Base-by-base conservation (phyloP, 2,113 vertebrate species). In the Pimephales promelas region DNA sequence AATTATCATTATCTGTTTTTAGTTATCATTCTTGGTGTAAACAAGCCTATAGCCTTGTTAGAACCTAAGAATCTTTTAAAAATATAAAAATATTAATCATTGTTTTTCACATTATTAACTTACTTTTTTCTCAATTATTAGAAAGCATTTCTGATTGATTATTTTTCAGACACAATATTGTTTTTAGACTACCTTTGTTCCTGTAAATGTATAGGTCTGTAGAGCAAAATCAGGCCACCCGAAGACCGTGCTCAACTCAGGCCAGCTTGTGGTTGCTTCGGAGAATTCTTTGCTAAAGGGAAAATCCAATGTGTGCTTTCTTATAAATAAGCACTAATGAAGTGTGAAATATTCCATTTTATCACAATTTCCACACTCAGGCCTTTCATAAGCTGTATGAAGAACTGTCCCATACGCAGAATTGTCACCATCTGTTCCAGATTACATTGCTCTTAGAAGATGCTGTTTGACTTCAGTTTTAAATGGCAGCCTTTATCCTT, bases 351-450 rank as follows among this genome's bases (percentile, higher is more conserved):
- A 86, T 90, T 92, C 87, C 66, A 83, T 92, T 93, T 92, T 87
- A 90, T 90, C 85, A 79, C 85, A 83, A 52, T 89, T 87, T 84
- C 87, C 84, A 86, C 87, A 85, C 88, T 84, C 81, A 84, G 83
- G 87, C 88, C 79, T 90, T 91, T 88, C 83, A 87, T 86, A 86
- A 87, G 88, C 85, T 88, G 84, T 88, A 88, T 90, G 87, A 91
- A 92, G 90, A 86, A 72, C 89, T 92, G 92, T 90, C 80, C 64
- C 84, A 22, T 91, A 87, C 79, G 24, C 89, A 79, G 80, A 86
- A 87, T 89, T 83, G 86, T 89, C 88, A 80, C 92, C 93, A 94
- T 94, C 93, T 94, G 93, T 81, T 93, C 81, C 56, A 90, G 90
- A 92, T 94, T 94, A 92, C 47, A 79, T 89, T 72, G 86, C 89